A percentile compares a stretch with the other conserved stretches of the same genome.
Conservation (phyloP, 2,888 invertebrate genomes). For the Hydrotaea cyrtoneurina region DNA sequence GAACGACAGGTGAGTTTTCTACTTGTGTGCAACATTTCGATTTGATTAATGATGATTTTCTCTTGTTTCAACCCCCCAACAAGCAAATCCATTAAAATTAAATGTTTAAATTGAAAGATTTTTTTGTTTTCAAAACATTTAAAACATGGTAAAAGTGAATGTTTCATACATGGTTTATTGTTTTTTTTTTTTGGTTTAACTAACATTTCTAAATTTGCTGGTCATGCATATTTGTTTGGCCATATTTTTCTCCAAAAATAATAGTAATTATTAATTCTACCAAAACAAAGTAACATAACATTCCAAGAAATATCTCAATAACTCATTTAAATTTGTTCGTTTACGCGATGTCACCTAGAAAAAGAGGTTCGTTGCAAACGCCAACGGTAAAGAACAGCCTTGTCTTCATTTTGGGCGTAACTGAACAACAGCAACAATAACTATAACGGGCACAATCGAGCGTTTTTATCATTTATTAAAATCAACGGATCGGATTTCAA, state of each 20-base stretch:
- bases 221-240: background rate
- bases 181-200: background rate
- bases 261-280: background rate
- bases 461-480: constrained; percentile 54
- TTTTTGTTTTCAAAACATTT: background rate
- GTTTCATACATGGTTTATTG: background rate
- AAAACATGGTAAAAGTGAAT: background rate
- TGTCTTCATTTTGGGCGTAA: background rate
- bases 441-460: background rate
- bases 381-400: constrained; percentile 6
- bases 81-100: background rate
- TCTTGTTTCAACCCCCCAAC: background rate
- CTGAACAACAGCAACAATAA: background rate
- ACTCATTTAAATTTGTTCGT: constrained; percentile 1
- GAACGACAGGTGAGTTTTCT: background rate
- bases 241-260: background rate
- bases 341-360: constrained; percentile 23
- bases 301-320: constrained; percentile 1
- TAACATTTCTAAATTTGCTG: too few relatives aligned
- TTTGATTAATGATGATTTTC: constrained; percentile 14
- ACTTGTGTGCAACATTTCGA: background rate
- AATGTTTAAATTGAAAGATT: background rate
- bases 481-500: constrained; percentile 54
- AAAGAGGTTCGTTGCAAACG: background rate
- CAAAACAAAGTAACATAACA: background rate